Percentiles rank a stretch among this genome's conserved stretches.
phyloP scores from a whole-genome alignment of 2,888 invertebrate species.

The Saturnia japonica region DNA sequence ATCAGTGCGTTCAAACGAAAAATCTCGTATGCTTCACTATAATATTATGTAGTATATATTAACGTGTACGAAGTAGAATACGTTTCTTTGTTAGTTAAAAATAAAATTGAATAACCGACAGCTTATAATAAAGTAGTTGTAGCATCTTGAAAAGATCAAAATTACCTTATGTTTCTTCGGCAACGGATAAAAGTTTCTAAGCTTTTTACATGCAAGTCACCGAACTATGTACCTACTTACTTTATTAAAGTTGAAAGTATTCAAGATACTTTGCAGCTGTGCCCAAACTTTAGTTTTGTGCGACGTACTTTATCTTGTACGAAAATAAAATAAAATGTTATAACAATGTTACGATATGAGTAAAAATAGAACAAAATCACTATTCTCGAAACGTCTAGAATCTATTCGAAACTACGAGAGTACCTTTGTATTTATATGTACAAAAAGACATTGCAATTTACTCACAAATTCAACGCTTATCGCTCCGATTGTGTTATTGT shows the following conservation, averaged over 20 bases:
- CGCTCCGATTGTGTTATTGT: too few species aligned
- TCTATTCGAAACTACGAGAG: too few species aligned
- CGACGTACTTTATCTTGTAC: not conserved
- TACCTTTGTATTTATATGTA: too few species aligned
- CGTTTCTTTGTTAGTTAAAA: not conserved
- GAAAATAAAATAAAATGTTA: not conserved
- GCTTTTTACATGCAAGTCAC: not conserved
- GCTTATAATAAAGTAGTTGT: not conserved
- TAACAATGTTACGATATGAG: too few species aligned
- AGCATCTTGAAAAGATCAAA: not conserved
- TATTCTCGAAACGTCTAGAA: too few species aligned
- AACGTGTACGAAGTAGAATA: too few species aligned
- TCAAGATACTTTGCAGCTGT: not conserved
- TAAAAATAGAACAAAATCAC: too few species aligned
- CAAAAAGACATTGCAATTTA: too few species aligned
- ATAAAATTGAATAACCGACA: not conserved
- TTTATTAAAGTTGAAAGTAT: not conserved
- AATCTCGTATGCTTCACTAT: too few species aligned
- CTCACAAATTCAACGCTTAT: too few species aligned
- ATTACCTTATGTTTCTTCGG: not conserved
- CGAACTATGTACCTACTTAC: not conserved
- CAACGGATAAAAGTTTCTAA: slow-evolving; percentile 1
- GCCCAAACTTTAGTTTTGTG: not conserved
- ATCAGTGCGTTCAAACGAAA: too few species aligned
- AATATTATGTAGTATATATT: too few species aligned